These are phyloP conservation scores for Cheilosia variabilis DNA, from an alignment of 2,888 invertebrate species.

Conservation along the genomic window DNA sequence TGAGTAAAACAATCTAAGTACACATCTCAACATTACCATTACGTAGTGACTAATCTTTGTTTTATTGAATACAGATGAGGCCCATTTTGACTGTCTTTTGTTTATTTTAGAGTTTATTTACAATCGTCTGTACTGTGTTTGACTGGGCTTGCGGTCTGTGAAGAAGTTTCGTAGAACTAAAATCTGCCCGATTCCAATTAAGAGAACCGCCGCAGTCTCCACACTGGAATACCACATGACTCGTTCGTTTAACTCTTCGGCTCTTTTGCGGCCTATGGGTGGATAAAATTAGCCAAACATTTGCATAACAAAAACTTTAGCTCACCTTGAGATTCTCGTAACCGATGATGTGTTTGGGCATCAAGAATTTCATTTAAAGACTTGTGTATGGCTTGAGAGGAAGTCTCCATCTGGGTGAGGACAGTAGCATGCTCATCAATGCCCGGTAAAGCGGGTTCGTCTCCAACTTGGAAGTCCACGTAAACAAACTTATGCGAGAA, in stretches of 20 bases:
- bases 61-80: conserved; percentile 60
- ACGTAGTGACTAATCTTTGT: conserved; percentile 69
- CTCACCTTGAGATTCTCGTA: conserved; percentile 93
- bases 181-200: conserved; percentile 96
- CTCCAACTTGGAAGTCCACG: conserved; percentile 98
- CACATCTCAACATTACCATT: conserved; percentile 30
- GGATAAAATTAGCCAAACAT: neutral
- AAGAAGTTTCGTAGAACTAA: conserved; percentile 96
- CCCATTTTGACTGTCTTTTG: conserved; percentile 40
- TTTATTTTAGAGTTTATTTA: conserved; percentile 71
- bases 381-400: conserved; percentile 95
- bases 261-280: conserved; percentile 90
- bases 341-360: conserved; percentile 97
- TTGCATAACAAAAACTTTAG: neutral
- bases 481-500: conserved; percentile 99
- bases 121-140: conserved; percentile 81
- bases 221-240: conserved; percentile 97
- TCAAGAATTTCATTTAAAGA: conserved; percentile 94
- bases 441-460: conserved; percentile 92
- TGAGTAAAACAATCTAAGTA: conserved; percentile 22
- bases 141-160: conserved; percentile 87
- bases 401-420: conserved; percentile 97
- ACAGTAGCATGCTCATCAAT: conserved; percentile 95
- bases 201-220: conserved; percentile 93
- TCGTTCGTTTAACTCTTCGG: conserved; percentile 97